These are phyloP conservation scores for Chinchilla lanigera DNA, from an alignment of 2,113 vertebrate species.

Conservation along the genomic window DNA sequence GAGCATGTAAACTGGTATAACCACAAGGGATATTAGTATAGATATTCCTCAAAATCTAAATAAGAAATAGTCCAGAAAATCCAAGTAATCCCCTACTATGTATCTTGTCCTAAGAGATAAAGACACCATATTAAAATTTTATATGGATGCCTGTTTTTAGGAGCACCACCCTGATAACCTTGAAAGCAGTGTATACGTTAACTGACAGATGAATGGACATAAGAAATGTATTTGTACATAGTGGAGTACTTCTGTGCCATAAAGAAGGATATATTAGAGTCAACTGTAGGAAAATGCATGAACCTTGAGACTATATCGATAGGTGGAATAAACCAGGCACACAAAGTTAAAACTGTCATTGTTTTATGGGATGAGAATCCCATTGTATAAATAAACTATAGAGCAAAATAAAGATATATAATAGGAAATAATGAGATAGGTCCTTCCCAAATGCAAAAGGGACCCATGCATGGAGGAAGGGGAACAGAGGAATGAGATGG, in stretches of 20 bases:
- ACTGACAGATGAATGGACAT: neutral
- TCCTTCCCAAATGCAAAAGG: neutral
- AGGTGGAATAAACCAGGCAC: neutral
- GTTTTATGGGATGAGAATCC: neutral
- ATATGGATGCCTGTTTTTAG: neutral
- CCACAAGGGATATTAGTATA: neutral
- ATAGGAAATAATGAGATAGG: neutral
- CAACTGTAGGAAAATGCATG: neutral
- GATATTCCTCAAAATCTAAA: neutral
- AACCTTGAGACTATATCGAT: neutral
- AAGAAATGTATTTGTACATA: neutral
- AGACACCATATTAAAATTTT: neutral
- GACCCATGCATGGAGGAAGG: neutral
- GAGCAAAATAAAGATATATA: neutral
- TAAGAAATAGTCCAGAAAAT: neutral
- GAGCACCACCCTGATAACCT: neutral
- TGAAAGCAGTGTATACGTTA: neutral
- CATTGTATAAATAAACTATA: neutral
- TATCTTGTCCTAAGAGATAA: neutral
- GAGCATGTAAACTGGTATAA: neutral
- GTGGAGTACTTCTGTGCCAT: neutral
- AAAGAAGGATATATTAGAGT: neutral
- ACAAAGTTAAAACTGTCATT: neutral
- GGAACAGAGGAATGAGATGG: neutral
- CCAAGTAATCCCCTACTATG: neutral